Evolutionary conservation across 2,113 vertebrate species (phyloP).

Genomic region (Syrmaticus mikado): DNA sequence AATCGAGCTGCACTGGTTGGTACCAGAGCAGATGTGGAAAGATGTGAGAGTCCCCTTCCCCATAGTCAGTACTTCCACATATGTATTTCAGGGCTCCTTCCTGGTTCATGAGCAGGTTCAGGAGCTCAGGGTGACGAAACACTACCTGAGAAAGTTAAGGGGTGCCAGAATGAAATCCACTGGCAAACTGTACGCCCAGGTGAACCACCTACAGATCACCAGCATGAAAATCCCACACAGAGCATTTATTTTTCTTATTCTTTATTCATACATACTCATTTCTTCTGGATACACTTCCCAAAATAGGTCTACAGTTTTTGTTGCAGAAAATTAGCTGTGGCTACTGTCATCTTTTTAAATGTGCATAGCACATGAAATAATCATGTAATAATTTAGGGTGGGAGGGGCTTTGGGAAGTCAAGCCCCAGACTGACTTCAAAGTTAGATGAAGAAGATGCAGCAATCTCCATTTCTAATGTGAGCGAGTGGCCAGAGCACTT

Average conservation of each 20-base stretch:
- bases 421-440: background rate
- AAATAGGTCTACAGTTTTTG: background rate
- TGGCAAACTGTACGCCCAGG: background rate
- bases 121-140: background rate
- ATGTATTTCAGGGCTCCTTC: background rate
- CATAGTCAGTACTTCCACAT: background rate
- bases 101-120: fast-evolving
- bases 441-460: background rate
- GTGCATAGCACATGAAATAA: background rate
- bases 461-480: background rate
- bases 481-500: background rate
- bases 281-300: background rate
- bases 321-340: background rate
- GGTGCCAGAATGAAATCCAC: background rate
- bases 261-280: background rate
- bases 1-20: background rate
- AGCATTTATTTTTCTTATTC: background rate
- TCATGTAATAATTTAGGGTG: background rate
- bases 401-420: background rate
- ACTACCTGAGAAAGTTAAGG: background rate
- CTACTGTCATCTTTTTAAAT: background rate
- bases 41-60: background rate
- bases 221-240: background rate
- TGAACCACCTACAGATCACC: background rate
- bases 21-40: background rate